A percentile compares a stretch with the other conserved stretches of the same genome.
phyloP scores from a whole-genome alignment of 1,140 invertebrate species.

The Drosophila sturtevanti region DNA sequence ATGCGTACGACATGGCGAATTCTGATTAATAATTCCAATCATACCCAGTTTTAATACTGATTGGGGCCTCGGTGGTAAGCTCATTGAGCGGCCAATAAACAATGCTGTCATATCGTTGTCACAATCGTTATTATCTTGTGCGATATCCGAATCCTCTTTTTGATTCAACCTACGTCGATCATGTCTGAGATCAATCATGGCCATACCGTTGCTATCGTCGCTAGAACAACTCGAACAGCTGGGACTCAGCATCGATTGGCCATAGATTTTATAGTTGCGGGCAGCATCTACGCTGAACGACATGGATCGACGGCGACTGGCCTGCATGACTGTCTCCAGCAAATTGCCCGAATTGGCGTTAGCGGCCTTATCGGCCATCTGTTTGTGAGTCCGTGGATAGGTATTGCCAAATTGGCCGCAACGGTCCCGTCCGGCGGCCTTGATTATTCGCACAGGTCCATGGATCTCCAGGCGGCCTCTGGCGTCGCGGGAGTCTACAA shows the following conservation, averaged over 20 bases:
- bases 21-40: neutral
- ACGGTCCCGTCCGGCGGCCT: neutral
- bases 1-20: conserved; percentile 32
- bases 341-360: conserved; percentile 24
- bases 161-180: neutral
- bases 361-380: conserved; percentile 39
- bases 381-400: conserved; percentile 46
- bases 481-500: conserved; percentile 9
- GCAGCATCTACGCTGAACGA: conserved; percentile 29
- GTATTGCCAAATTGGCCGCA: neutral
- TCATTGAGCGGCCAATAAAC: conserved; percentile 37
- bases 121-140: neutral
- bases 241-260: neutral
- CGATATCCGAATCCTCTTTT: neutral
- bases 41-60: neutral
- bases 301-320: conserved; percentile 50
- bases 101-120: conserved; percentile 2
- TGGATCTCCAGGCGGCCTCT: conserved; percentile 30
- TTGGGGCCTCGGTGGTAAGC: conserved; percentile 37
- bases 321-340: conserved; percentile 45
- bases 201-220: conserved; percentile 2
- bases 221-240: conserved; percentile 23
- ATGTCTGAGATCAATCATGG: neutral
- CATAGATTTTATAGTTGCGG: conserved; percentile 12
- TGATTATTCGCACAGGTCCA: conserved; percentile 28